Evolutionary conservation across 2,113 vertebrate species (phyloP), one percentile per base, ranked within the genome.

Genomic region (Trinectes maculatus): DNA sequence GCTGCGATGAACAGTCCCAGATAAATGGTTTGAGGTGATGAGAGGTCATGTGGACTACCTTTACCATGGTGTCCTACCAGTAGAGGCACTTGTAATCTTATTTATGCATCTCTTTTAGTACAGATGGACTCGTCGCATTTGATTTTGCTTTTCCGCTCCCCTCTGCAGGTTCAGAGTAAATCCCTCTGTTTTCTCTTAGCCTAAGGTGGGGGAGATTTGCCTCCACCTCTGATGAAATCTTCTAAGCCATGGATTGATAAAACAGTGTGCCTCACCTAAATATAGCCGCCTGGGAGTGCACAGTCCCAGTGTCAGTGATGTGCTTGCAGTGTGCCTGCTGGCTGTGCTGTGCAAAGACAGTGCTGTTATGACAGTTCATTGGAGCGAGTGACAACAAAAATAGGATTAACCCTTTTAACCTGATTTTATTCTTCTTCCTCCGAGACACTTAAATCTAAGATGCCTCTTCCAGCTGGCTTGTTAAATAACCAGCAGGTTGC

Each of bases 401-500:
- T 84, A 86, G 79, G 75, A 87, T 86, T 84, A 88, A 86, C 85
- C 83, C 78, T 84, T 87, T 90, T 76, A 83, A 87, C 71, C 81
- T 57, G 42, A 59, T 59, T 66, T 73, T 72, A 44, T 60, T 19
- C 60, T 55, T 13, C 40, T 74, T 49, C 22, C 29, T 76, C 21
- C 31, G 18, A 42, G 56, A 75, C 39, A 58, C 54, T 78, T 71
- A 67, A 59, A 63, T 80, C 36, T 83, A 39, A n/a, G 39, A 68
- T 40, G 62, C 59, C 61, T 79, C 80, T 77, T 58, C 51, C 56
- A 63, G 52, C 47, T 62, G 37, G 36, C 51, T 59, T 80, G 68
- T 86, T 86, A 51, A 58, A 70, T 43, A 48, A 43, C 48, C 51
- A 55, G 15, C 28, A 15, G 36, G 28, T 29, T 40, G 15, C 25